Conservation (phyloP, 1,140 invertebrate genomes). For the Brachionus calyciflorus region DNA sequence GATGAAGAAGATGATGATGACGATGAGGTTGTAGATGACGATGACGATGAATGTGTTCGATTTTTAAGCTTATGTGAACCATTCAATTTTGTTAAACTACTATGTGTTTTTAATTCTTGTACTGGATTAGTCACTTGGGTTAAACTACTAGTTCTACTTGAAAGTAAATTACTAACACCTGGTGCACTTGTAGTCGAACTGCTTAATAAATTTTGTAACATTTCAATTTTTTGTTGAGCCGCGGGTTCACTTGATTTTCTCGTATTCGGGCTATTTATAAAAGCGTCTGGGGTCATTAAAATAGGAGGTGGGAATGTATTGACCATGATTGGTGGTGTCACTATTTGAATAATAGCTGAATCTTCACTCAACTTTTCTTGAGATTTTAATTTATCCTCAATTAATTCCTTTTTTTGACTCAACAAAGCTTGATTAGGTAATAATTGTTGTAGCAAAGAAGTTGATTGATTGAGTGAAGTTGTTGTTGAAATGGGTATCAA, state of each 20-base stretch:
- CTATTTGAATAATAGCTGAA: slow-evolving; percentile 39
- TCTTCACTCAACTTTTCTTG: slow-evolving; percentile 22
- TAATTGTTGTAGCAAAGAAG: slow-evolving; percentile 4
- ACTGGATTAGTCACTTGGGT: slow-evolving; percentile 57
- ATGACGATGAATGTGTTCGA: not conserved
- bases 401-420: not conserved
- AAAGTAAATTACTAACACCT: not conserved
- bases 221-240: slow-evolving; percentile 50
- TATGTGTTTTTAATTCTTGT: slow-evolving; percentile 44
- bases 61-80: slow-evolving; percentile 1
- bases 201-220: slow-evolving; percentile 48
- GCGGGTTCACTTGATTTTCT: slow-evolving; percentile 49
- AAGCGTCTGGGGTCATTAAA: slow-evolving; percentile 82
- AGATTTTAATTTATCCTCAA: not conserved
- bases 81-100: slow-evolving; percentile 36
- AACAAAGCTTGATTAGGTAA: not conserved
- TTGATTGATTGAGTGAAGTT: not conserved
- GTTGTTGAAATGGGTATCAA: not conserved
- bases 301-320: slow-evolving; percentile 48
- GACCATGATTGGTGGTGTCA: not conserved
- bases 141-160: slow-evolving; percentile 53
- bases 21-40: slow-evolving; percentile 48
- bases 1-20: slow-evolving; percentile 46
- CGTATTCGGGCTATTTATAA: slow-evolving; percentile 62
- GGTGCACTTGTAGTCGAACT: slow-evolving; percentile 18